phyloP scores from a whole-genome alignment of 1,140 invertebrate species.

The Atta colombica region DNA sequence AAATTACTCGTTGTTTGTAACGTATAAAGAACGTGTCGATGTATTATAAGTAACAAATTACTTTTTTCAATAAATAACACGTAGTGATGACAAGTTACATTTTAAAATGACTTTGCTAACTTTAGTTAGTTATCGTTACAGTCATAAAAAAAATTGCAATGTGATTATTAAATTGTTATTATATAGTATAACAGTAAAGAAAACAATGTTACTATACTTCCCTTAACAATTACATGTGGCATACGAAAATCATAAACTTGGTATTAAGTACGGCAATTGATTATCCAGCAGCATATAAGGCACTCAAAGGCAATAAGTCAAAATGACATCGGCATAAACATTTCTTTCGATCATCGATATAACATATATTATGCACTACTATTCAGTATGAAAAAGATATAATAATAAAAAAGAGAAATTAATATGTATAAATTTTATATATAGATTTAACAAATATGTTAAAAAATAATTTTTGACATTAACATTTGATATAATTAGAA shows the following conservation, averaged over 20 bases:
- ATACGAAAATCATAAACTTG: slow-evolving; percentile 41
- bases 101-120: too few relatives aligned
- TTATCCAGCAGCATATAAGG: slow-evolving; percentile 19
- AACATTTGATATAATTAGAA: neutral
- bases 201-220: too few relatives aligned
- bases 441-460: neutral
- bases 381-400: neutral
- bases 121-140: too few relatives aligned
- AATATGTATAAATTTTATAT: neutral
- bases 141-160: too few relatives aligned
- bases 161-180: too few relatives aligned
- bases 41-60: too few relatives aligned
- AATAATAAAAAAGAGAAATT: neutral
- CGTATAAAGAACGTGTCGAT: too few relatives aligned
- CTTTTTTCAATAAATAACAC: too few relatives aligned
- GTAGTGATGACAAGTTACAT: too few relatives aligned
- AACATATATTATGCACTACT: neutral
- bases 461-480: neutral
- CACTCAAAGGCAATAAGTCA: neutral
- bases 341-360: neutral
- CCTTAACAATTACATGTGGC: neutral
- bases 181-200: too few relatives aligned
- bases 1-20: too few relatives aligned
- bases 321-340: neutral
- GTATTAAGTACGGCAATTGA: slow-evolving; percentile 14